Conservation (phyloP, 2,797 vertebrate genomes). For the Sciaenops ocellatus region DNA sequence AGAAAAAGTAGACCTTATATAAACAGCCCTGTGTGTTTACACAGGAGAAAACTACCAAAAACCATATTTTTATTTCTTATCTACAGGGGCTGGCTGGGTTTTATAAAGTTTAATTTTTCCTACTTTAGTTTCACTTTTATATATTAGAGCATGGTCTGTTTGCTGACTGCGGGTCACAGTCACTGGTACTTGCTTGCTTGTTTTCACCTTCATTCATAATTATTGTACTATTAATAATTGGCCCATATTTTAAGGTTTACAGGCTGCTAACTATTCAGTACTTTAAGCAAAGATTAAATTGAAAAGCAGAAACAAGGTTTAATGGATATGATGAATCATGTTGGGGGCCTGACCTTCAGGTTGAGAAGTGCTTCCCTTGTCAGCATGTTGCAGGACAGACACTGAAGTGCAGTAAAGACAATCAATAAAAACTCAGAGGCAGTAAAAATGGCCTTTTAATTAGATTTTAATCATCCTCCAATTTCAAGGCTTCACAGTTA, state of each 20-base stretch:
- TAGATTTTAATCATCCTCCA: conserved; percentile 70
- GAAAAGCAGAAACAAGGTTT: not conserved
- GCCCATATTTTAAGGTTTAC: not conserved
- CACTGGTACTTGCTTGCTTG: not conserved
- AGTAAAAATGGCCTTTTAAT: conserved; percentile 70
- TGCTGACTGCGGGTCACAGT: not conserved
- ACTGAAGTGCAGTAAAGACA: not conserved
- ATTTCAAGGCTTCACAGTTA: conserved; percentile 78
- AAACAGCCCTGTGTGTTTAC: not conserved
- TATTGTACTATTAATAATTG: not conserved
- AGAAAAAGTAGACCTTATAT: not conserved
- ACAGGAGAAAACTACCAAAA: not conserved
- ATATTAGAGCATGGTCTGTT: not conserved
- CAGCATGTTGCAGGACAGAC: not conserved
- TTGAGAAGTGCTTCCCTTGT: not conserved
- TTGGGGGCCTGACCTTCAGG: not conserved
- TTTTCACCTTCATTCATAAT: not conserved
- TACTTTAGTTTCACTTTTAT: not conserved
- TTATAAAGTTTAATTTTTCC: not conserved
- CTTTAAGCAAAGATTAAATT: not conserved
- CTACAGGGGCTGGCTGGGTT: not conserved
- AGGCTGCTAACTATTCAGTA: not conserved
- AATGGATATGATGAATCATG: not conserved
- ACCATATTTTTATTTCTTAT: not conserved
- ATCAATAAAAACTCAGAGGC: conserved; percentile 43